These are phyloP conservation scores for Nettapus auritus DNA, from an alignment of 2,113 vertebrate species.

Conservation along the genomic window DNA sequence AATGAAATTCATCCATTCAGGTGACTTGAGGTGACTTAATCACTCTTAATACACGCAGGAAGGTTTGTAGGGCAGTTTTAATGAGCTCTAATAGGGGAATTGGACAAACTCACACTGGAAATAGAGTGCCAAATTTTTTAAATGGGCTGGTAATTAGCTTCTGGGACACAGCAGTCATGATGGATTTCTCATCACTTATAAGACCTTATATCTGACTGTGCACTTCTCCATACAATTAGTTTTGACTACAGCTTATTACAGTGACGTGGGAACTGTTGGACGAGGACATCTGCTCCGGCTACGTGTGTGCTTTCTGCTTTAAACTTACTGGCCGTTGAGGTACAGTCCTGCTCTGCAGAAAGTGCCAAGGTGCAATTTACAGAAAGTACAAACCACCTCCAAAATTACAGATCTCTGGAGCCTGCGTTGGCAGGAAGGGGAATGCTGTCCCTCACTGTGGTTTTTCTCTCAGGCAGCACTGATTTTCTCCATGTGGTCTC, in stretches of 20 bases:
- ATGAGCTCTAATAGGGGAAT: conserved; percentile 44
- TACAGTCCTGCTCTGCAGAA: background rate
- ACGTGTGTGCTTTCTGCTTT: background rate
- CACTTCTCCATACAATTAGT: conserved; percentile 32
- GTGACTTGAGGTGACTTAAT: conserved; percentile 42
- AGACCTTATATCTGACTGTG: conserved; percentile 35
- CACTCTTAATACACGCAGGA: background rate
- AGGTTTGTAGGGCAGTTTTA: conserved; percentile 45
- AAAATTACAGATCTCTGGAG: background rate
- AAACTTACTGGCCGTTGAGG: background rate
- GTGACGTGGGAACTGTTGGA: background rate
- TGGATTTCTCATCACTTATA: conserved; percentile 43
- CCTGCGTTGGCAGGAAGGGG: background rate
- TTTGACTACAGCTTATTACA: conserved; percentile 43
- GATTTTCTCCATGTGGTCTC: background rate
- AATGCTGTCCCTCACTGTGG: background rate
- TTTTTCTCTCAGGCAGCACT: background rate
- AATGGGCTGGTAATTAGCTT: conserved; percentile 49
- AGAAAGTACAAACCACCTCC: background rate
- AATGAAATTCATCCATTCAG: conserved; percentile 1
- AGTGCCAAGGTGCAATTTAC: background rate
- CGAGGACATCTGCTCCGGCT: background rate
- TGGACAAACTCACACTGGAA: conserved; percentile 25
- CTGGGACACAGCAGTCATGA: background rate
- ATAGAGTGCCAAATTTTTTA: conserved; percentile 30